Conservation (phyloP, 2,113 vertebrate species). For the Hemiscyllium ocellatum region DNA sequence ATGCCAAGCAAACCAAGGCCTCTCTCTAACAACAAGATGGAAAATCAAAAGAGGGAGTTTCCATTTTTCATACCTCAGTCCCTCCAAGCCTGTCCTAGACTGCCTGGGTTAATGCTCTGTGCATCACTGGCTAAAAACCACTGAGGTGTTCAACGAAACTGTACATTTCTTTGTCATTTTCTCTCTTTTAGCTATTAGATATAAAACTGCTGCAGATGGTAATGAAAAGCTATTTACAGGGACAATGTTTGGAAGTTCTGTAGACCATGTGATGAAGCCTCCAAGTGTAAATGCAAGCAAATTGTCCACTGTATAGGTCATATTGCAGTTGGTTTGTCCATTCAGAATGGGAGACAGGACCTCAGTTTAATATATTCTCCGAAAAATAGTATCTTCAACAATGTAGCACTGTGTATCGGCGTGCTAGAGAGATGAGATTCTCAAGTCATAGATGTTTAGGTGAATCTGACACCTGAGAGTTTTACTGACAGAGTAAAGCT, state of each 20-base stretch:
- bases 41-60: background rate
- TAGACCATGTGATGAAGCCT: background rate
- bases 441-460: background rate
- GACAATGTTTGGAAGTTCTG: background rate
- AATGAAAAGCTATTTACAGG: background rate
- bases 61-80: background rate
- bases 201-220: background rate
- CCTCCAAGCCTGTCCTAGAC: background rate
- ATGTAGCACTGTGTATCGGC: background rate
- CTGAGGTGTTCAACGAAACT: background rate
- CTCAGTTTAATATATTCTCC: background rate
- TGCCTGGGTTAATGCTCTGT: background rate
- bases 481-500: background rate
- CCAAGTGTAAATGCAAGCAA: background rate
- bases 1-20: background rate
- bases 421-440: background rate
- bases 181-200: background rate
- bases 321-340: no score
- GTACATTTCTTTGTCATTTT: background rate
- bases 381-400: background rate
- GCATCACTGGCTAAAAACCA: background rate
- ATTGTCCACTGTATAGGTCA: no score
- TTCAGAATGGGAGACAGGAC: background rate
- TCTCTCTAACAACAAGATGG: background rate
- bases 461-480: background rate